Evolutionary conservation across 2,888 invertebrate genomes (phyloP), one percentile per base, ranked within the genome.

Genomic region (Petrophora chlorosata): DNA sequence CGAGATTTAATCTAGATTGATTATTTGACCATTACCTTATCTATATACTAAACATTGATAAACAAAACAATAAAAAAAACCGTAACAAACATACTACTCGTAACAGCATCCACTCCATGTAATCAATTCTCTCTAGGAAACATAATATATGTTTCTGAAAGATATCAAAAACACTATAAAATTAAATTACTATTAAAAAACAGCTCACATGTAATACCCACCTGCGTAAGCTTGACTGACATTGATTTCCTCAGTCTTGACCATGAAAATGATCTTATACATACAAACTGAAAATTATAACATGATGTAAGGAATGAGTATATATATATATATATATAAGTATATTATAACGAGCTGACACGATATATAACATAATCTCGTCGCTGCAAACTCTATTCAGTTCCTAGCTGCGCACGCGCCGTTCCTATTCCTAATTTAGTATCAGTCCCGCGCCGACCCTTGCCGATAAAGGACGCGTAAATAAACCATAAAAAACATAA

Each of bases 251-350:
- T 49, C 16, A 48, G 26, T 7, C 5, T 33, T 33, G 53, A 33
- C 53, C 56, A 50, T 51, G 56, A 51, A 54, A 46, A 45, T 38
- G 14, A 55, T 63, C 44, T 48, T 29, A 34, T 47, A 47, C 9
- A 25, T 47, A 47, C 9, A 25, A 5, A 39, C 44, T 41, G 44
- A 50, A 17, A 14, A 29, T 36, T 34, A 39, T 38, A 28, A n/a
- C n/a, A n/a, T n/a, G n/a, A n/a, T n/a, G n/a, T n/a, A n/a, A n/a
- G n/a, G n/a, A n/a, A 4, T 16, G 16, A 4, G 16, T 16, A 16
- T 5, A 4, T 16, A 16, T 16, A n/a, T n/a, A n/a, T n/a, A n/a
- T n/a, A n/a, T n/a, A n/a, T n/a, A n/a, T n/a, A 10, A 4, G 19
- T 19, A 7, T 19, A 19, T 19, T 19, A 19, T 19, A 23, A 36